Evolutionary conservation across 1,140 invertebrate genomes (phyloP).

Genomic region (Sinella curviseta): DNA sequence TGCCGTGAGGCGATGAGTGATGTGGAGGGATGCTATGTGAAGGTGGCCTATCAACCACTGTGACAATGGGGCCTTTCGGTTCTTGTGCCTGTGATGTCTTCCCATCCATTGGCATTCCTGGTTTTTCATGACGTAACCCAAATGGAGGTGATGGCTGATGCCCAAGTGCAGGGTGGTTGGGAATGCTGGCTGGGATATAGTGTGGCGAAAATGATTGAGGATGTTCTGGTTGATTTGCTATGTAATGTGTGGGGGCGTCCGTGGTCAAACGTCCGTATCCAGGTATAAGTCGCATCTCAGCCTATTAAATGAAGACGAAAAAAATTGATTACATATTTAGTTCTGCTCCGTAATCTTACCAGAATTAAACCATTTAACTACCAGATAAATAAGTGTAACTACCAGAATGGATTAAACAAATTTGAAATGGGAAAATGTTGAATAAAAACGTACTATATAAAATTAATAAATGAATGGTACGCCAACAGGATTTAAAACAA

Average conservation of each 20-base stretch:
- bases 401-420: too few species aligned
- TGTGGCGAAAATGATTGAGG: background rate
- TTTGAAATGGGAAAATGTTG: too few species aligned
- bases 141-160: background rate
- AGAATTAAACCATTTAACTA: too few species aligned
- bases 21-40: constrained; percentile 57
- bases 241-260: background rate
- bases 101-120: background rate
- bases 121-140: background rate
- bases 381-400: too few species aligned
- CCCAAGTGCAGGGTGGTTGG: background rate
- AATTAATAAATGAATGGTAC: too few species aligned
- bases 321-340: constrained; percentile 1
- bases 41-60: background rate
- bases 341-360: too few species aligned
- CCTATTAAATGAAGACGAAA: background rate
- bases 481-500: too few species aligned
- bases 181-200: background rate
- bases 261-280: background rate
- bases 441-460: too few species aligned
- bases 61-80: background rate
- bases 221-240: background rate
- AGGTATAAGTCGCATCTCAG: background rate
- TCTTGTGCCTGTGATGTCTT: background rate
- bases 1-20: constrained; percentile 58